Evolutionary conservation across 2,888 invertebrate genomes (phyloP).

Genomic region (Acleris cristana): DNA sequence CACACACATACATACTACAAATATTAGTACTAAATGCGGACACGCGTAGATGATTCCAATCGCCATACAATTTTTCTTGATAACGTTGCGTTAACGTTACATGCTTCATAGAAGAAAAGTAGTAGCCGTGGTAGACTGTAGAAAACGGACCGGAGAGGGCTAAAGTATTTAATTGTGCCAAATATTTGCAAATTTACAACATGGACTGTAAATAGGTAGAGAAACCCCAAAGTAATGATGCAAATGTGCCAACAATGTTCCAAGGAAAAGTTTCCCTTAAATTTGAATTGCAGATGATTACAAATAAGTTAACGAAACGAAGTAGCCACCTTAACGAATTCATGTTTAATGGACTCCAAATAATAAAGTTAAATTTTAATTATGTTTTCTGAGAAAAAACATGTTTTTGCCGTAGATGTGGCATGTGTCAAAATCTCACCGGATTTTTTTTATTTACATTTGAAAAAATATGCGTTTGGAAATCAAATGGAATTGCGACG

Average conservation of each 20-base stretch:
- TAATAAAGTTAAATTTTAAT: constrained; percentile 15
- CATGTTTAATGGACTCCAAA: constrained; percentile 54
- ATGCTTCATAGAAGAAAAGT: too few relatives aligned
- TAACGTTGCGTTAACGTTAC: too few relatives aligned
- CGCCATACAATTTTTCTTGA: too few relatives aligned
- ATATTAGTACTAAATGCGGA: too few relatives aligned
- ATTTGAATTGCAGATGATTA: constrained; percentile 71
- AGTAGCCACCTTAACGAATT: constrained; percentile 48
- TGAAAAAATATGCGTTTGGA: too few relatives aligned
- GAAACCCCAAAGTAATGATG: constrained; percentile 58
- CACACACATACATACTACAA: too few relatives aligned
- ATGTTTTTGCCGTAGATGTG: neutral
- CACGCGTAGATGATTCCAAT: too few relatives aligned
- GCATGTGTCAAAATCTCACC: too few relatives aligned
- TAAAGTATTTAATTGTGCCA: neutral
- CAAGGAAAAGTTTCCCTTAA: constrained; percentile 56
- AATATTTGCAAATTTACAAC: constrained; percentile 8
- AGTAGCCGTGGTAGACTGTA: too few relatives aligned
- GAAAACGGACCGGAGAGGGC: too few relatives aligned
- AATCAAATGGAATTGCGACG: too few relatives aligned
- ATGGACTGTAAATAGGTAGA: constrained; percentile 43
- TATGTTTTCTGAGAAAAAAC: neutral
- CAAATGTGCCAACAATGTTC: constrained; percentile 56
- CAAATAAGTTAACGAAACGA: constrained; percentile 66
- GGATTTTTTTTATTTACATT: too few relatives aligned